Percentiles rank a stretch among this genome's conserved stretches.
Conservation (phyloP, 2,888 invertebrate species). For the Phrixothrix hirtus region DNA sequence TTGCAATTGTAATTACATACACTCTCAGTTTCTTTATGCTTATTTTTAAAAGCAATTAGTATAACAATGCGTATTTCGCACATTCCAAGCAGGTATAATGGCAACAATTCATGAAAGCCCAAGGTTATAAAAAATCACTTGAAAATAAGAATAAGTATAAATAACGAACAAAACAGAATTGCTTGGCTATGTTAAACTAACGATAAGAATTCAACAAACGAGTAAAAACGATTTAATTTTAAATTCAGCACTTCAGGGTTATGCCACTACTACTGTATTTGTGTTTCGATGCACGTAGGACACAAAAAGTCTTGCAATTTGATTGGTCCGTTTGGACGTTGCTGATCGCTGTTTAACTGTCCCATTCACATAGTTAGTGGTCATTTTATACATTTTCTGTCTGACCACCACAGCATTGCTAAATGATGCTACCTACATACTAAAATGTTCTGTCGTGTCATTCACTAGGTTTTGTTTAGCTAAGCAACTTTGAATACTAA, state of each 20-base stretch:
- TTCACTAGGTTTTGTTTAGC: slow-evolving; percentile 2
- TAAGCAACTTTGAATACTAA: background rate
- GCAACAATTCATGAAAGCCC: background rate
- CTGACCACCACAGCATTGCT: slow-evolving; percentile 37
- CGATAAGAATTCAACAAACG: slow-evolving; percentile 30
- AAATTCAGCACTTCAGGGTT: slow-evolving; percentile 33
- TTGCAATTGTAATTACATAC: too few relatives aligned
- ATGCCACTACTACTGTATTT: slow-evolving; percentile 34
- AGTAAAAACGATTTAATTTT: slow-evolving; percentile 32
- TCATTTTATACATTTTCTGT: slow-evolving; percentile 41
- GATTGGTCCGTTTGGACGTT: slow-evolving; percentile 46
- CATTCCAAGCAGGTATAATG: background rate
- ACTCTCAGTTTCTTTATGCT: too few relatives aligned
- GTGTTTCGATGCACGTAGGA: slow-evolving; percentile 42
- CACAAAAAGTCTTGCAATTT: slow-evolving; percentile 45
- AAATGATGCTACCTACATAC: slow-evolving; percentile 37
- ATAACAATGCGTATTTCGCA: too few relatives aligned
- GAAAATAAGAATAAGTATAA: slow-evolving; percentile 2
- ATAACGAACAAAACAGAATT: slow-evolving; percentile 22
- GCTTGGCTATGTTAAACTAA: slow-evolving; percentile 28
- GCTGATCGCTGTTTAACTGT: slow-evolving; percentile 47
- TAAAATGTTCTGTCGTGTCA: slow-evolving; percentile 23
- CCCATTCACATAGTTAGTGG: slow-evolving; percentile 44
- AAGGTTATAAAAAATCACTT: slow-evolving; percentile 4
- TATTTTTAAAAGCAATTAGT: too few relatives aligned